These are phyloP conservation scores for Drosophila rubida DNA, from an alignment of 2,888 invertebrate genomes.

Conservation along the genomic window DNA sequence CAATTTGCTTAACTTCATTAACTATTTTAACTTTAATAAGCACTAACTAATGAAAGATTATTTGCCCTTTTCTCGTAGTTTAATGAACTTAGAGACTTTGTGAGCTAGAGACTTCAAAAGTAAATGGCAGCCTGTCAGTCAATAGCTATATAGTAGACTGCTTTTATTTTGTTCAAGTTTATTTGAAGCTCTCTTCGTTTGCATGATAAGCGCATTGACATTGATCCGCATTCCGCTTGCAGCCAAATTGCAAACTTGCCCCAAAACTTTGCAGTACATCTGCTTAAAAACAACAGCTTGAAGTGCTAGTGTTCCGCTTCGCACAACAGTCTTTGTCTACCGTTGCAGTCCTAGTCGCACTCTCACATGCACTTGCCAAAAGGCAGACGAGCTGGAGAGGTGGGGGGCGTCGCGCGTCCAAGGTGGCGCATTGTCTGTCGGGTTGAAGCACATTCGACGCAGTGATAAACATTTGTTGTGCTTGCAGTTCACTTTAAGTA, in stretches of 20 bases:
- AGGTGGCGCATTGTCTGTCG: conserved; percentile 40
- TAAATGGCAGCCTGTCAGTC: too few relatives aligned
- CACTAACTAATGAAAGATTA: too few relatives aligned
- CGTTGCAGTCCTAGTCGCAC: not conserved
- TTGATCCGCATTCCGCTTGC: not conserved
- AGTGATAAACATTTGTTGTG: conserved; percentile 34
- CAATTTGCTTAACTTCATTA: too few relatives aligned
- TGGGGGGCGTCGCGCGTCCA: not conserved
- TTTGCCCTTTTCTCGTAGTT: too few relatives aligned
- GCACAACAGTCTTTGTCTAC: conserved; percentile 25
- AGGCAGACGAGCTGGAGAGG: not conserved
- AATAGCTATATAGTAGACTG: too few relatives aligned
- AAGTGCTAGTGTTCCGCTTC: not conserved
- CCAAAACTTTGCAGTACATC: not conserved
- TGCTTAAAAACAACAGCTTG: not conserved
- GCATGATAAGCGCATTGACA: not conserved
- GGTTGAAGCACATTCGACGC: conserved; percentile 8
- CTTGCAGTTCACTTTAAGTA: conserved; percentile 40
- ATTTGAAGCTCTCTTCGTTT: not conserved
- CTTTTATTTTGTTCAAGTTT: too few relatives aligned
- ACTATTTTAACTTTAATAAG: too few relatives aligned
- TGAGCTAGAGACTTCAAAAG: too few relatives aligned
- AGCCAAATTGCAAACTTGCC: not conserved
- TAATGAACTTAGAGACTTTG: too few relatives aligned
- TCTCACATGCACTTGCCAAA: conserved; percentile 10